Base-by-base conservation (phyloP, 2,797 vertebrate species). In the Natrix natrix region DNA sequence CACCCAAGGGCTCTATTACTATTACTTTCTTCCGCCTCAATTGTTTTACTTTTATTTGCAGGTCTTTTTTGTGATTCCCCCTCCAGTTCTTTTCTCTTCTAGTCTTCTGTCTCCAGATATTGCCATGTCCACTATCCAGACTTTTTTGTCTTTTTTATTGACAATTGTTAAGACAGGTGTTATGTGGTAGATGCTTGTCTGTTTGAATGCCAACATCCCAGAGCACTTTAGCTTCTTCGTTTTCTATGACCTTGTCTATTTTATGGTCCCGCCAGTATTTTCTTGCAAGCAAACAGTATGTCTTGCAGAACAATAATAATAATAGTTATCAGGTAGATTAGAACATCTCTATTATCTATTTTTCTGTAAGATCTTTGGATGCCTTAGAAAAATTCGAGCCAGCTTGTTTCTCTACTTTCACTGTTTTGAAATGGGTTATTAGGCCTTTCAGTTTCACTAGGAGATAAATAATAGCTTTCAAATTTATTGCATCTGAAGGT, bases 401-500 rank as follows among this genome's bases (percentile, higher is more conserved):
- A 69, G 69, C 54, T 20, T 69, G 55, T 93, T 92, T 13, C 37
- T 87, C 16, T 10, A 26, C 89, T 93, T 43, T 13, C 90, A 88
- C 56, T 94, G 87, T 89, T 96, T 94, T 94, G 86, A 93, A 96
- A 94, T 37, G 48, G 87, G n/a, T 93, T 96, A 95, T 94, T 96
- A 95, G 61, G 48, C 54, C 59, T 28, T 0, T 91, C 92, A 95
- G 20, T 94, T 94, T 88, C 54, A 95, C 92, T 94, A 93, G n/a
- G 94, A 94, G 86, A 95, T 94, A 96, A 97, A 94, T 95, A 96
- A 94, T 54, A 95, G 92, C 61, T 91, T 28, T 92, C 93, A 69
- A 94, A 83, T 94, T 95, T 95, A 94, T 94, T 95, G 56, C 92
- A 94, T 95, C 59, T 94, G 88, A 97, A 96, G 95, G 94, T 95